Percentiles rank a stretch among this genome's conserved stretches.
These are phyloP conservation scores for Barbus barbus DNA, from an alignment of 2,113 vertebrate genomes.

Conservation along the genomic window DNA sequence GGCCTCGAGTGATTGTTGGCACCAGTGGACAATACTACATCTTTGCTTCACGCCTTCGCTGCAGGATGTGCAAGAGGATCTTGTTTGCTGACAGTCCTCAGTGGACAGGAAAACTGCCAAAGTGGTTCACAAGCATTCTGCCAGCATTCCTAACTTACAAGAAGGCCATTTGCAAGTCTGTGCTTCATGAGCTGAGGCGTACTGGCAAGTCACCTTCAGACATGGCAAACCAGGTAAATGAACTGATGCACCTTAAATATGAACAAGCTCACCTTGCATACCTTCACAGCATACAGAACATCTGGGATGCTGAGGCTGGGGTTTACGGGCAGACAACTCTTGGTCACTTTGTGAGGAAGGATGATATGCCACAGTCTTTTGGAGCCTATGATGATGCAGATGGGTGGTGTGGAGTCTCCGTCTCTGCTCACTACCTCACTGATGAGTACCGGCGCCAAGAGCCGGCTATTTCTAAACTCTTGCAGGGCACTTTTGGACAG, in stretches of 20 bases:
- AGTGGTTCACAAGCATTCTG: constrained; percentile 3
- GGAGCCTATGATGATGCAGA: neutral
- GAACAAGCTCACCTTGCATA: constrained; percentile 44
- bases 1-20: constrained; percentile 32
- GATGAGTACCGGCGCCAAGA: neutral
- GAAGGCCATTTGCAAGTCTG: constrained; percentile 29
- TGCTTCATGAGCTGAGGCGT: neutral
- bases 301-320: neutral
- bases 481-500: neutral
- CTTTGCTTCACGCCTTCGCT: neutral
- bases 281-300: constrained; percentile 12
- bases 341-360: neutral
- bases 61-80: constrained; percentile 25
- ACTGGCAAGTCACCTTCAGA: constrained; percentile 40
- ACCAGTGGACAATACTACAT: constrained; percentile 23
- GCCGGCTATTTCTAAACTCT: neutral
- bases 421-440: neutral
- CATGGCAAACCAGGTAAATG: constrained; percentile 50
- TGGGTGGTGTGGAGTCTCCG: neutral
- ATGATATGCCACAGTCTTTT: neutral
- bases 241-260: constrained; percentile 48
- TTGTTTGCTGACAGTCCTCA: constrained; percentile 46
- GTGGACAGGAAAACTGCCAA: constrained; percentile 41
- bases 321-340: neutral
- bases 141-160: neutral